Evolutionary conservation across 1,140 invertebrate genomes (phyloP).

Genomic region (Atta colombica): DNA sequence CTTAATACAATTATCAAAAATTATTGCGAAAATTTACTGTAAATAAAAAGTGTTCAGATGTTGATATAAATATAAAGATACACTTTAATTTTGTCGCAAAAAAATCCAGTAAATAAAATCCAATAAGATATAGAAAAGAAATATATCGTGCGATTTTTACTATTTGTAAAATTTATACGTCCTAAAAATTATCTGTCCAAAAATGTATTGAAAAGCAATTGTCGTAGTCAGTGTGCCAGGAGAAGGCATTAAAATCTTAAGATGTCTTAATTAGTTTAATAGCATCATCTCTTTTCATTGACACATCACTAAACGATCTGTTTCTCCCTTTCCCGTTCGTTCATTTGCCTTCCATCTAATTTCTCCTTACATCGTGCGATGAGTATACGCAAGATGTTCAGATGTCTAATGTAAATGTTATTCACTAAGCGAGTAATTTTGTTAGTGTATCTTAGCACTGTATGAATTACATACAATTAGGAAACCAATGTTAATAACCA

Average conservation of each 20-base stretch:
- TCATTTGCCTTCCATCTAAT: slow-evolving; percentile 70
- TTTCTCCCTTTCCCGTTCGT: slow-evolving; percentile 38
- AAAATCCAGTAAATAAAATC: background rate
- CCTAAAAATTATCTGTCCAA: background rate
- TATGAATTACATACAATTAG: slow-evolving; percentile 12
- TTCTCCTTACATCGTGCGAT: slow-evolving; percentile 63
- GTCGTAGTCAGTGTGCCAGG: slow-evolving; percentile 21
- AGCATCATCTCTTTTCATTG: slow-evolving; percentile 75
- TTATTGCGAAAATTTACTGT: background rate
- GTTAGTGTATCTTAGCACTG: background rate
- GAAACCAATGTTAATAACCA: background rate
- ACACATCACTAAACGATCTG: slow-evolving; percentile 62
- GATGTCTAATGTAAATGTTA: slow-evolving; percentile 64
- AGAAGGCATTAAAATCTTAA: slow-evolving; percentile 78
- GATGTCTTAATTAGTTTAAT: slow-evolving; percentile 78
- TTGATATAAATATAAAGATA: background rate
- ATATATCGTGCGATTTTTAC: background rate
- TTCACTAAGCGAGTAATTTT: slow-evolving; percentile 30
- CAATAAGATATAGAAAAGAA: background rate
- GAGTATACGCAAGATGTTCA: slow-evolving; percentile 67
- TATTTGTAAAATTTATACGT: slow-evolving; percentile 48
- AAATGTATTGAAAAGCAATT: background rate
- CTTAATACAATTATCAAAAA: background rate
- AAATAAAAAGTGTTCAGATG: background rate
- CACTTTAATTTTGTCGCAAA: background rate